Percentiles rank a stretch among this genome's conserved stretches.
These are phyloP conservation scores for Tuta absoluta DNA, from an alignment of 2,888 invertebrate species.

Conservation along the genomic window DNA sequence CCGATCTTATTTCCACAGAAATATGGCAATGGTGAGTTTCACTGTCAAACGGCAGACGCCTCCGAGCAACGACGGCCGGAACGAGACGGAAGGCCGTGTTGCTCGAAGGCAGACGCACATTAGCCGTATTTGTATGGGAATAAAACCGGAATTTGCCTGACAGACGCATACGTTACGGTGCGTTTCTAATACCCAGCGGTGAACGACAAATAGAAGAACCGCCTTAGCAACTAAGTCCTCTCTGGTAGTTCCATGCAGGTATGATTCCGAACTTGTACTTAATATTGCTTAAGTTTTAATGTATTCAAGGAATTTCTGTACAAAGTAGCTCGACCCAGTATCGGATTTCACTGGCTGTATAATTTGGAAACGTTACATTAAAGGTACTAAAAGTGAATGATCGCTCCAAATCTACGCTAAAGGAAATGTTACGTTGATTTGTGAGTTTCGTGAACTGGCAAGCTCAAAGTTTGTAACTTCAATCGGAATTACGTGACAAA, in stretches of 20 bases:
- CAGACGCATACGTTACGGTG: too few relatives aligned
- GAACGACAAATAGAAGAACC: too few relatives aligned
- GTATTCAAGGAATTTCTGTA: conserved; percentile 1
- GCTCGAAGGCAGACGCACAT: too few relatives aligned
- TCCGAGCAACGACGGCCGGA: too few relatives aligned
- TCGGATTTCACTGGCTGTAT: conserved; percentile 14
- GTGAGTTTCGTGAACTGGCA: conserved; percentile 7
- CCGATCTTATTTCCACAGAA: too few relatives aligned
- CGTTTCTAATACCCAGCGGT: too few relatives aligned
- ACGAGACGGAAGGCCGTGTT: too few relatives aligned
- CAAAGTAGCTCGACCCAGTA: conserved; percentile 6
- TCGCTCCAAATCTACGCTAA: conserved; percentile 5
- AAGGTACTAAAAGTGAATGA: conserved; percentile 21
- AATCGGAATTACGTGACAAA: neutral
- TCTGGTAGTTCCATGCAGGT: neutral
- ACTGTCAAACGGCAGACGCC: too few relatives aligned
- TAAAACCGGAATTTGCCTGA: too few relatives aligned
- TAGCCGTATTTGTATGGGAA: too few relatives aligned
- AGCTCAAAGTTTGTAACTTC: neutral
- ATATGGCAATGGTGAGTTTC: too few relatives aligned
- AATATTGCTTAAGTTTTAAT: conserved; percentile 12
- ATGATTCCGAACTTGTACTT: neutral
- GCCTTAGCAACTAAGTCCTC: neutral
- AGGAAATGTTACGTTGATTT: conserved; percentile 13
- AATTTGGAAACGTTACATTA: conserved; percentile 18